A percentile compares a stretch with the other conserved stretches of the same genome.
Conservation (phyloP, 2,888 invertebrate species). For the Didymodactylos carnosus region DNA sequence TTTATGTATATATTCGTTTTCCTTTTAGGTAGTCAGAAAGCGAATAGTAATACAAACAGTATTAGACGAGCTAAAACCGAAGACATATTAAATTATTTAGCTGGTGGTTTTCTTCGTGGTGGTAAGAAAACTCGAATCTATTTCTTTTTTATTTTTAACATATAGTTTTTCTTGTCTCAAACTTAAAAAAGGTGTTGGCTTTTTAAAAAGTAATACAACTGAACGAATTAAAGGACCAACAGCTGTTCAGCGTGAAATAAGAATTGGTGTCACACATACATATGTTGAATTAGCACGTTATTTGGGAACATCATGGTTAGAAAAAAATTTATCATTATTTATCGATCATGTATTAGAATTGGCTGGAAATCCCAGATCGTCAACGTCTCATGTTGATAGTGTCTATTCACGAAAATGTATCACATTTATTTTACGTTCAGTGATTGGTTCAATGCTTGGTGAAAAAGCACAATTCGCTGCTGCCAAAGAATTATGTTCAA, state of each 20-base stretch:
- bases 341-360: constrained; percentile 73
- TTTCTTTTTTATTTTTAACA: too few species aligned
- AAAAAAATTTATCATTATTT: constrained; percentile 64
- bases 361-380: constrained; percentile 76
- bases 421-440: constrained; percentile 71
- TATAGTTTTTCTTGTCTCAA: too few species aligned
- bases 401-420: constrained; percentile 93
- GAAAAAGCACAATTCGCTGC: constrained; percentile 80
- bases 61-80: constrained; percentile 40
- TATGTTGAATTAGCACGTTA: constrained; percentile 84
- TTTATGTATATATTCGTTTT: background rate
- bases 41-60: background rate
- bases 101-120: constrained; percentile 60
- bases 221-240: constrained; percentile 88
- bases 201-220: constrained; percentile 52
- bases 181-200: constrained; percentile 70
- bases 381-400: constrained; percentile 84
- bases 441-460: constrained; percentile 75
- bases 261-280: constrained; percentile 88
- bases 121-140: too few species aligned
- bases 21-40: background rate
- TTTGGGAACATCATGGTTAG: constrained; percentile 81
- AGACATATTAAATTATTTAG: constrained; percentile 68
- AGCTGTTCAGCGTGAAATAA: constrained; percentile 74
- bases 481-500: constrained; percentile 75